Evolutionary conservation across 2,113 vertebrate genomes (phyloP), one percentile per base, ranked within the genome.

Genomic region (Aspiorhynchus laticeps): DNA sequence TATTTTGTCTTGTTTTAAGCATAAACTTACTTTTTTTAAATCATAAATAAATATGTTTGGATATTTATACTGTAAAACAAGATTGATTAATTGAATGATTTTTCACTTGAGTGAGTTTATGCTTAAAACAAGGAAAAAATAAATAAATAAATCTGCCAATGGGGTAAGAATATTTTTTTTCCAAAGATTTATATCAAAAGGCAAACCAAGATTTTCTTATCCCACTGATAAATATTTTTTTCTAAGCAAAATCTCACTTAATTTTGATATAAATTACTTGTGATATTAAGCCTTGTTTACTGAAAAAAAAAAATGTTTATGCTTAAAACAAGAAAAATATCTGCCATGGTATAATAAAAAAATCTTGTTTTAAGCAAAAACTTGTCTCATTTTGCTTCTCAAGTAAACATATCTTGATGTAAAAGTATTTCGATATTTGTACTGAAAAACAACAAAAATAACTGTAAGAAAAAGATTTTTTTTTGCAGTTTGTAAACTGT

Each of bases 401-500:
- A 36, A 21, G 33, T 38, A 38, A 71, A 71, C 17, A 9, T 5
- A 28, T 24, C 36, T 73, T 73, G n/a, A 63, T 63, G 26, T 26
- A 28, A 28, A 11, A 74, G 12, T 24, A 9, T 78, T 78, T 17
- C 0, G 26, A 53, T 53, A 19, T 78, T 48, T 78, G 11, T 53
- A 19, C 19, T 31, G 28, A n/a, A 53, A 78, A 33, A 17, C 75
- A 21, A 31, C 67, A 71, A 69, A 36, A 69, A 71, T 10, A 19
- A 19, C 69, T 3, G 26, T 53, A 31, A 33, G 4, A 33, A 6
- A 48, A 48, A 3, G 1, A 9, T 1, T 14, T 4, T 21, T 75
- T 46, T 77, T 77, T 46, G 75, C 15, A 28, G 74, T 28, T 26
- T 33, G 28, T 53, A 9, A 78, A 53, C 76, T 53, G 89, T 92